Evolutionary conservation across 92 coral and sea anemone genomes (phyloP).

Genomic region (Actinernus sp.): DNA sequence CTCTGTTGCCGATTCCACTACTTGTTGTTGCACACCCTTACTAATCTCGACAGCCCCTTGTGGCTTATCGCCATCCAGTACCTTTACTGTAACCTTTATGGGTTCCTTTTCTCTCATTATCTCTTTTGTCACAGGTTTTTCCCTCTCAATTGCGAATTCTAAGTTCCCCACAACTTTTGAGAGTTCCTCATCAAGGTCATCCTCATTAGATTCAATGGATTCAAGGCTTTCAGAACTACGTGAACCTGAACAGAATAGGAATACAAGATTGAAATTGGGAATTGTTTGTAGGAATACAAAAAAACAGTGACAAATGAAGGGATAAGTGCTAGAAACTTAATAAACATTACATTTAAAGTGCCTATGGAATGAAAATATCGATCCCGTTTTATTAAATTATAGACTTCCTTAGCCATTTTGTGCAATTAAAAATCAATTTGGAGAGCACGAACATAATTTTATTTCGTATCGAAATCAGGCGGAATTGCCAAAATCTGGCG

Average conservation of each 20-base stretch:
- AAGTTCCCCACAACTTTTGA: conserved; percentile 88
- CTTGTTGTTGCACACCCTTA: conserved; percentile 5
- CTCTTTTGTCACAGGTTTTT: conserved; percentile 58
- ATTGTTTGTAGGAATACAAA: too few relatives aligned
- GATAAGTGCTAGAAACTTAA: too few relatives aligned
- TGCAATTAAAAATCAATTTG: too few relatives aligned
- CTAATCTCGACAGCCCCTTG: conserved; percentile 18
- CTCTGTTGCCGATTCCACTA: background rate
- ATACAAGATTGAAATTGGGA: background rate
- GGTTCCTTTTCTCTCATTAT: conserved; percentile 46
- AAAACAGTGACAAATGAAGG: too few relatives aligned
- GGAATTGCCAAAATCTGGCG: too few relatives aligned
- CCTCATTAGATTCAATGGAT: conserved; percentile 72
- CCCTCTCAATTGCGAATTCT: conserved; percentile 87
- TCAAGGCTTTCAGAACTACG: conserved; percentile 91
- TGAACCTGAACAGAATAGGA: conserved; percentile 52
- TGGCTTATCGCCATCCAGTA: conserved; percentile 16
- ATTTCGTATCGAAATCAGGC: too few relatives aligned
- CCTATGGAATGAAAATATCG: too few relatives aligned
- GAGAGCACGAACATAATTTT: too few relatives aligned
- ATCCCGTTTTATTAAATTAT: too few relatives aligned
- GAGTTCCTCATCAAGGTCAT: conserved; percentile 81
- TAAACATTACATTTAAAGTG: too few relatives aligned
- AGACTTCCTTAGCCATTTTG: too few relatives aligned
- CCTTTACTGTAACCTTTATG: conserved; percentile 55